Conservation (phyloP, 2,113 vertebrate species). For the Lagopus muta region DNA sequence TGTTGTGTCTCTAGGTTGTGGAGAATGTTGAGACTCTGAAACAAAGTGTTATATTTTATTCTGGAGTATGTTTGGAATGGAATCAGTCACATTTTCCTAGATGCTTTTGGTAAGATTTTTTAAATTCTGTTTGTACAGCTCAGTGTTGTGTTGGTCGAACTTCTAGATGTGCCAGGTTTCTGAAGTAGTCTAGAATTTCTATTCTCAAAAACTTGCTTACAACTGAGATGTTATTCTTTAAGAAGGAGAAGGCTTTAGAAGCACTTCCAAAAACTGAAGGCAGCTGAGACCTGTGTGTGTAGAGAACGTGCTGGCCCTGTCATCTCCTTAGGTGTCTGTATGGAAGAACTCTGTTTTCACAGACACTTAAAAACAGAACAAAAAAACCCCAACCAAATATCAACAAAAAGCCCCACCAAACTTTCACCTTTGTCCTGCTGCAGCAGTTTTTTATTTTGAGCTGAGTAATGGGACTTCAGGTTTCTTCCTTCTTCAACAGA, state of each 20-base stretch:
- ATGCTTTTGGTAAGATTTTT: background rate
- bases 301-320: background rate
- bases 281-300: background rate
- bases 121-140: background rate
- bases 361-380: background rate
- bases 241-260: background rate
- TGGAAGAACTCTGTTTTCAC: background rate
- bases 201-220: background rate
- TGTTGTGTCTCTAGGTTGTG: background rate
- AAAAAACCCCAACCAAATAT: background rate
- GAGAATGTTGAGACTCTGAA: background rate
- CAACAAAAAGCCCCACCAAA: background rate
- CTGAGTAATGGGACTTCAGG: background rate
- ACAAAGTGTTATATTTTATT: background rate
- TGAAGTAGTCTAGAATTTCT: background rate
- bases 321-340: background rate
- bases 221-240: background rate
- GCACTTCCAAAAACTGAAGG: background rate
- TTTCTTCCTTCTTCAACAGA: background rate
- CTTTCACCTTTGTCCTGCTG: background rate
- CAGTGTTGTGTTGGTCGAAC: background rate
- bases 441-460: background rate
- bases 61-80: background rate
- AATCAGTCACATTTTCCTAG: background rate
- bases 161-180: background rate